Conservation (phyloP, 1,140 invertebrate species). For the Archegozetes longisetosus region DNA sequence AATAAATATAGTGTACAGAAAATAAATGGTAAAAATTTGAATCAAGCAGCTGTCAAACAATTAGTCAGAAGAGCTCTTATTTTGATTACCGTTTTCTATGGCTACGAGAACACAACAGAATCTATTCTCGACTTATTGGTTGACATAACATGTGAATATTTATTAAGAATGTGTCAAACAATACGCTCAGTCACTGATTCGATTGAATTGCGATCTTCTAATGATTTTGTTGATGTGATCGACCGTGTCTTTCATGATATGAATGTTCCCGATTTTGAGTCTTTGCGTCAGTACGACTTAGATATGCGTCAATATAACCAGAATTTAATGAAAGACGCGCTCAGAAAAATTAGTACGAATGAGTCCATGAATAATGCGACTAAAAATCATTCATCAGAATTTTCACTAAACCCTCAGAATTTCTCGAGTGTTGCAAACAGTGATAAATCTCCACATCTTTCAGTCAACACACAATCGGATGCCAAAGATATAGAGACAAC, state of each 20-base stretch:
- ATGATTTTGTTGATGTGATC: background rate
- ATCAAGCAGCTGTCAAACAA: background rate
- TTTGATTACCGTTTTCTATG: background rate
- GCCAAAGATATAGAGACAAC: background rate
- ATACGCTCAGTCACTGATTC: background rate
- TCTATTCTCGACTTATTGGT: background rate
- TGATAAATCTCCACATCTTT: background rate
- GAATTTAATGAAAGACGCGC: background rate
- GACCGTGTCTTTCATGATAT: background rate
- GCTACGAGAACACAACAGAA: background rate
- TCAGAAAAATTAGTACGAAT: background rate
- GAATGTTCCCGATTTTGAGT: background rate
- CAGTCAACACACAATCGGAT: background rate
- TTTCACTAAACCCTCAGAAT: background rate
- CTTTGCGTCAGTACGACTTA: background rate
- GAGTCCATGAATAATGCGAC: background rate
- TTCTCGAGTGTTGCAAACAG: background rate
- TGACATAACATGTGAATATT: background rate
- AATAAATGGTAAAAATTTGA: background rate
- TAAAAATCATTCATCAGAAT: background rate
- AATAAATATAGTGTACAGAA: background rate
- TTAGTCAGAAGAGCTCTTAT: background rate
- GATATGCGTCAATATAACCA: background rate
- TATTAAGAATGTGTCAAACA: background rate
- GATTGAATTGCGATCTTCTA: background rate